Evolutionary conservation across 2,113 vertebrate species (phyloP).

Genomic region (Globicephala melas): DNA sequence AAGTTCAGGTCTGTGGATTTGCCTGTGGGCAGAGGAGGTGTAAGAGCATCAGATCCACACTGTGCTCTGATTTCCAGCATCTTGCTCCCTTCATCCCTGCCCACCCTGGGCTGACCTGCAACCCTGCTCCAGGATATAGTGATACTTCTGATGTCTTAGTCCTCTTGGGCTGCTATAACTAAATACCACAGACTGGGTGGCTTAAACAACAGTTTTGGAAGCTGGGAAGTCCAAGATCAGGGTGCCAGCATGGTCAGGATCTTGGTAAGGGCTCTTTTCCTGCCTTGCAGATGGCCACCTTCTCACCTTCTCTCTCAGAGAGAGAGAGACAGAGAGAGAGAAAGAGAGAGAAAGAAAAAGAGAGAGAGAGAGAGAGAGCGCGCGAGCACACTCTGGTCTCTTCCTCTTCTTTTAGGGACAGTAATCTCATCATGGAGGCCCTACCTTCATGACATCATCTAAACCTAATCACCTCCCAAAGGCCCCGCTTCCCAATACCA

Average conservation of each 20-base stretch:
- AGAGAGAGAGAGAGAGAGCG: background rate
- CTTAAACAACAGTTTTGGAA: background rate
- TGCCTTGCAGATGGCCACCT: background rate
- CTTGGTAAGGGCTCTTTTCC: background rate
- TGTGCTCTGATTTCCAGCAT: background rate
- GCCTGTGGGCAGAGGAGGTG: background rate
- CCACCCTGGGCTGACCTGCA: background rate
- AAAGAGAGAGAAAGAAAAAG: background rate
- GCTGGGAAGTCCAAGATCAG: background rate
- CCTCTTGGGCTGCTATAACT: background rate
- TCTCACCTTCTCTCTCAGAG: background rate
- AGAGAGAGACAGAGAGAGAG: background rate
- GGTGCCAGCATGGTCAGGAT: background rate
- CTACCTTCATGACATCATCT: background rate
- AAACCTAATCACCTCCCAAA: background rate
- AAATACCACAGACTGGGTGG: background rate
- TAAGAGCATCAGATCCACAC: accelerated
- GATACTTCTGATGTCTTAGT: background rate
- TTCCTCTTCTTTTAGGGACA: background rate
- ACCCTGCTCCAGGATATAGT: too few relatives aligned
- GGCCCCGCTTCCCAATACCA: background rate
- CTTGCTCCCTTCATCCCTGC: background rate
- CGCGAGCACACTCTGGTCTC: accelerated
- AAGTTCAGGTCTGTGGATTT: background rate
- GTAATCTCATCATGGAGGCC: background rate